A percentile compares a stretch with the other conserved stretches of the same genome.
Conservation (phyloP, 2,797 vertebrate species). For the Hipposideros larvatus region DNA sequence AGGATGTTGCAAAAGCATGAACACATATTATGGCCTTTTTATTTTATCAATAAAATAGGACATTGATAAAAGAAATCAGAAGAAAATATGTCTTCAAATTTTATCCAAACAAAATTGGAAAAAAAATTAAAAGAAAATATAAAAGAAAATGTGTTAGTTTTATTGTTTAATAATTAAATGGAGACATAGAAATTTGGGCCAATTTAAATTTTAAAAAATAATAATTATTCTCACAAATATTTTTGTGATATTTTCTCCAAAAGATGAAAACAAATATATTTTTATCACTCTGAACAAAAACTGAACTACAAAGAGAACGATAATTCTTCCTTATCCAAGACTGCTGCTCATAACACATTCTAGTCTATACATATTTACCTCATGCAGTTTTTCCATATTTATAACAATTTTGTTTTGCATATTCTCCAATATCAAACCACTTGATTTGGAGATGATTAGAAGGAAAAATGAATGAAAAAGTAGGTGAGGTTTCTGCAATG, state of each 20-base stretch:
- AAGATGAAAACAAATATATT: slow-evolving; percentile 30
- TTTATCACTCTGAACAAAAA: slow-evolving; percentile 8
- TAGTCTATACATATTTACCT: background rate
- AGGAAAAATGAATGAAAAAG: background rate
- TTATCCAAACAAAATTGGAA: slow-evolving; percentile 26
- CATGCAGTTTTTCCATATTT: background rate
- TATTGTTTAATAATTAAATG: background rate
- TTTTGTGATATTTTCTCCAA: slow-evolving; percentile 19
- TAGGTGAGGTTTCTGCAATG: background rate
- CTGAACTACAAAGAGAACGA: background rate
- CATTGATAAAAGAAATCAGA: background rate
- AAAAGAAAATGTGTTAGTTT: background rate
- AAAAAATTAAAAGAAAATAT: background rate
- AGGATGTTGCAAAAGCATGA: background rate
- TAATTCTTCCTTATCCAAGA: background rate
- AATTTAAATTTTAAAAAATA: background rate
- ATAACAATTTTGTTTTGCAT: background rate
- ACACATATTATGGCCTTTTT: background rate
- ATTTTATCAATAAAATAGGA: background rate
- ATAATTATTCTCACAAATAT: background rate
- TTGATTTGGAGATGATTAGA: background rate
- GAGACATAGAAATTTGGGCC: background rate
- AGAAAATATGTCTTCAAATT: background rate
- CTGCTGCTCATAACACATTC: background rate
- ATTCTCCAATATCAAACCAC: background rate